phyloP scores from a whole-genome alignment of 1,140 invertebrate species.

The Condylostylus longicornis region DNA sequence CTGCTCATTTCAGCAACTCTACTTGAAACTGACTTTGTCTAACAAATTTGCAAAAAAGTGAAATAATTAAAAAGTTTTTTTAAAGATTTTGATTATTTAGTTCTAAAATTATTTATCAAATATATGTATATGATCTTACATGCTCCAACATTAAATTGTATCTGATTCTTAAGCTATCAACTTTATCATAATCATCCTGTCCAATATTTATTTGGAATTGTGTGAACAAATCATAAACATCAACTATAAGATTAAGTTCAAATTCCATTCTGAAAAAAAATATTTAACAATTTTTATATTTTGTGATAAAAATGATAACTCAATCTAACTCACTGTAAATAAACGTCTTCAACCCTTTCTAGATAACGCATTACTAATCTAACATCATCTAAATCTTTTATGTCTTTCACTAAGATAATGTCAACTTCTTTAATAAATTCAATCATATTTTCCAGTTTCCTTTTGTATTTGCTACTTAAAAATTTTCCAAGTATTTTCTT shows the following conservation, averaged over 20 bases:
- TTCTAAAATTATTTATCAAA: too few species aligned
- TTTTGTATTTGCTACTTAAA: slow-evolving; percentile 40
- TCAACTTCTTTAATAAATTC: slow-evolving; percentile 50
- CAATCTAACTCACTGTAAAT: slow-evolving; percentile 46
- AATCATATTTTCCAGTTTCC: slow-evolving; percentile 40
- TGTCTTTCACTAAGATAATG: slow-evolving; percentile 42
- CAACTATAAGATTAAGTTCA: slow-evolving; percentile 56
- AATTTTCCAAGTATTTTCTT: slow-evolving; percentile 42
- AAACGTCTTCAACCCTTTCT: slow-evolving; percentile 49
- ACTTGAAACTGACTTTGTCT: slow-evolving; percentile 54
- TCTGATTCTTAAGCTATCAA: slow-evolving; percentile 58
- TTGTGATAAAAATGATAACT: too few species aligned
- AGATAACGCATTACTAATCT: slow-evolving; percentile 53
- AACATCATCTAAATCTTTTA: slow-evolving; percentile 53
- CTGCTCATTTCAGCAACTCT: slow-evolving; percentile 62
- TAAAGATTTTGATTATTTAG: too few species aligned
- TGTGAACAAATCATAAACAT: slow-evolving; percentile 57
- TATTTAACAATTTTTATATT: slow-evolving; percentile 7
- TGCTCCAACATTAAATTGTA: slow-evolving; percentile 61
- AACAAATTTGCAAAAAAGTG: slow-evolving; percentile 1
- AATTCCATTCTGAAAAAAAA: slow-evolving; percentile 49
- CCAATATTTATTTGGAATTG: slow-evolving; percentile 56
- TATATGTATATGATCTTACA: slow-evolving; percentile 31
- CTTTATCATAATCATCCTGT: slow-evolving; percentile 61
- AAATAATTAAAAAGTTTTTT: slow-evolving; percentile 2